Percentiles rank a stretch among this genome's conserved stretches.
Conservation (phyloP, 2,888 invertebrate genomes). For the Anarsia innoxiella region DNA sequence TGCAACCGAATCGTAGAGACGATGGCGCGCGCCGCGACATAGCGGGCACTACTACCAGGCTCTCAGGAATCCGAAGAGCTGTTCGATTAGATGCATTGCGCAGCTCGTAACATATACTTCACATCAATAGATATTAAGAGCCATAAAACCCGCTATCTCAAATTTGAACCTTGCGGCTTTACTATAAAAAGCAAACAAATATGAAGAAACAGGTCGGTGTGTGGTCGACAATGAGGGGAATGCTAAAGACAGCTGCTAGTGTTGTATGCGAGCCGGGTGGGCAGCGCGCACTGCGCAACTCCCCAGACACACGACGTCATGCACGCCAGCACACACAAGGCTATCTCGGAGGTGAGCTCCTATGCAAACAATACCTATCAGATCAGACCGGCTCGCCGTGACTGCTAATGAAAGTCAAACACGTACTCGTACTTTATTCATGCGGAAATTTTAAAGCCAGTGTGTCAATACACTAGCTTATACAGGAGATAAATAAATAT, state of each 20-base stretch:
- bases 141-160: no score
- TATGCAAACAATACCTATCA: constrained; percentile 20
- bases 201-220: not conserved
- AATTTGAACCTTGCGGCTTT: no score
- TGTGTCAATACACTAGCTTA: no score
- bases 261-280: constrained; percentile 55
- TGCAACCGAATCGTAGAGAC: constrained; percentile 25
- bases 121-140: not conserved
- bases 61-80: constrained; percentile 30
- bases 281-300: constrained; percentile 74
- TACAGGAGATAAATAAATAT: no score
- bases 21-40: constrained; percentile 67
- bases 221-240: constrained; percentile 30
- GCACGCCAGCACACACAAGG: constrained; percentile 36
- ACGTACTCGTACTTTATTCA: constrained; percentile 8
- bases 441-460: no score
- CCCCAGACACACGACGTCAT: constrained; percentile 66
- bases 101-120: no score
- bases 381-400: constrained; percentile 11
- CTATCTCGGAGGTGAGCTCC: constrained; percentile 24
- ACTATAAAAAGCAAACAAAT: no score
- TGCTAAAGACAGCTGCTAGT: constrained; percentile 34
- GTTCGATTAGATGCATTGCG: constrained; percentile 11
- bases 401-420: constrained; percentile 18
- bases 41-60: constrained; percentile 60